Evolutionary conservation across 2,113 vertebrate species (phyloP).

Genomic region (Lepisosteus oculatus): DNA sequence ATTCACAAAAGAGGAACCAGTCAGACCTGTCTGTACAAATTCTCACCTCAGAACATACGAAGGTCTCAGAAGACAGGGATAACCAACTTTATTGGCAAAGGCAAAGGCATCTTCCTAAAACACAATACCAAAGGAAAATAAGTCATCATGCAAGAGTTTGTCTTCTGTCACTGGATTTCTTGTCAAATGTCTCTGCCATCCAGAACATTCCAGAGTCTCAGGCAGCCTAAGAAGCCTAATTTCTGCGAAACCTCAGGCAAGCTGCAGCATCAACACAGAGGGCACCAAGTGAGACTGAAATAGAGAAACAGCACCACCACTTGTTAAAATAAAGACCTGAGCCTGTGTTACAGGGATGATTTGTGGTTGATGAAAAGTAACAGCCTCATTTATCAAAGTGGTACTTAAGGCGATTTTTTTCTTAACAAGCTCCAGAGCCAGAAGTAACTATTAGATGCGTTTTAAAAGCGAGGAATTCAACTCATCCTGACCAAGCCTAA

Average conservation of each 20-base stretch:
- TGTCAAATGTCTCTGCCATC: too few relatives aligned
- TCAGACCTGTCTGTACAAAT: background rate
- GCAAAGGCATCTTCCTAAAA: constrained; percentile 82
- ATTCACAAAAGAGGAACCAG: too few relatives aligned
- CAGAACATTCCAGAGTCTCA: too few relatives aligned
- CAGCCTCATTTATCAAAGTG: constrained; percentile 15
- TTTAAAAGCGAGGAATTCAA: background rate
- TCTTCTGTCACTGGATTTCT: background rate
- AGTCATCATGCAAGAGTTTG: background rate
- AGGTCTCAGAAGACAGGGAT: constrained; percentile 88
- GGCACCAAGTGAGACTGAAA: background rate
- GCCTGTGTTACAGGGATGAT: background rate
- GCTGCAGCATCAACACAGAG: too few relatives aligned
- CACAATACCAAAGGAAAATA: background rate
- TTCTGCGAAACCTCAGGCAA: too few relatives aligned
- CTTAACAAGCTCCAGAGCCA: constrained; percentile 6
- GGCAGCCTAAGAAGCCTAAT: too few relatives aligned
- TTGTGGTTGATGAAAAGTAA: background rate
- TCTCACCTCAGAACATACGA: constrained; percentile 91
- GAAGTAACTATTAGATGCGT: constrained; percentile 11
- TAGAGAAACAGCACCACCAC: background rate
- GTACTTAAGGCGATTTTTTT: constrained; percentile 4
- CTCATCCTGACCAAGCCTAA: background rate
- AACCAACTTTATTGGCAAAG: constrained; percentile 80
- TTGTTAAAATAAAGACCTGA: background rate